phyloP scores from a whole-genome alignment of 2,113 vertebrate genomes.

The Myotis brandtii region DNA sequence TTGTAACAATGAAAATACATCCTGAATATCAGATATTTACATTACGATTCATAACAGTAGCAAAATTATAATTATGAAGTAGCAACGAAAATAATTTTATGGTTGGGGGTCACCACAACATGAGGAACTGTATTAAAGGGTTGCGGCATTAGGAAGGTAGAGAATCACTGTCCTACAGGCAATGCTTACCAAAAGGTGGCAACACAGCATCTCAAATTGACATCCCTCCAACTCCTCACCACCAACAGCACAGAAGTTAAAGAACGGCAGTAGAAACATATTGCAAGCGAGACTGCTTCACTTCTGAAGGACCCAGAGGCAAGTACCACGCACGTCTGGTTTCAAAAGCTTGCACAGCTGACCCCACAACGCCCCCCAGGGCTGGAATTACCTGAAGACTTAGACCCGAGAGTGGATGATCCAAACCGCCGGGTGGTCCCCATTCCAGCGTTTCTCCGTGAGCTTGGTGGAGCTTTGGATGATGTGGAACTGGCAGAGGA shows the following conservation, averaged over 20 bases:
- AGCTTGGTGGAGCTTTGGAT: slow-evolving; percentile 92
- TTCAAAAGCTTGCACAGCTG: neutral
- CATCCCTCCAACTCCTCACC: neutral
- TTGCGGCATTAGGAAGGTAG: no score
- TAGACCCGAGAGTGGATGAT: slow-evolving; percentile 88
- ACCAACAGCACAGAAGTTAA: neutral
- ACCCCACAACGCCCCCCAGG: neutral
- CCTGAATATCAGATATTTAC: no score
- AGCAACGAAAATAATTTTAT: no score
- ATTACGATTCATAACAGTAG: no score
- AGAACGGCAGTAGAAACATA: neutral
- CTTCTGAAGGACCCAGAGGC: neutral
- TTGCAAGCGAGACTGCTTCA: fast-evolving
- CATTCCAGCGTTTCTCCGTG: slow-evolving; percentile 89
- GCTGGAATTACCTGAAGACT: slow-evolving; percentile 89
- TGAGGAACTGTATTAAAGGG: no score
- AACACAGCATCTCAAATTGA: neutral
- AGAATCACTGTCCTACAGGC: no score
- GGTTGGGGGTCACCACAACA: no score
- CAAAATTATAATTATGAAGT: no score
- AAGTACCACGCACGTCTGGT: fast-evolving
- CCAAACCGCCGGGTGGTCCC: slow-evolving; percentile 91
- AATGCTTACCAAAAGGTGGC: neutral
- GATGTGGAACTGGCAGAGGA: slow-evolving; percentile 95
- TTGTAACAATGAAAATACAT: no score